These are phyloP conservation scores for Ailuropoda melanoleuca DNA, from an alignment of 2,113 vertebrate species.

Conservation along the genomic window DNA sequence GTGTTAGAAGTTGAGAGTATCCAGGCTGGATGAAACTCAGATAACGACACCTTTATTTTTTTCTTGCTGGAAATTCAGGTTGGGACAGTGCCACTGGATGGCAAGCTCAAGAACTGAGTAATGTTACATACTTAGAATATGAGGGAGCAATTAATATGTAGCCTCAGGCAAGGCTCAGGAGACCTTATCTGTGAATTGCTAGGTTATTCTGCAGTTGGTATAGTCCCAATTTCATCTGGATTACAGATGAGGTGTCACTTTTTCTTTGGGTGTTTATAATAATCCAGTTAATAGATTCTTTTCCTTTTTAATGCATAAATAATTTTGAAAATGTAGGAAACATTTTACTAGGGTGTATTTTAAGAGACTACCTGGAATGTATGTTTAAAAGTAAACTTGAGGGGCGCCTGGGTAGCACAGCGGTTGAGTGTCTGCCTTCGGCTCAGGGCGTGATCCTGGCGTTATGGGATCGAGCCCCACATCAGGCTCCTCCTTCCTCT, in stretches of 20 bases:
- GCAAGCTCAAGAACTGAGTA: neutral
- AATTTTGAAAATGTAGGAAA: neutral
- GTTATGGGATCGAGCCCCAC: too few species aligned
- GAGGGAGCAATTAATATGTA: slow-evolving; percentile 57
- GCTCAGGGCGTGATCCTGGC: too few species aligned
- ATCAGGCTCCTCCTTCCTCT: too few species aligned
- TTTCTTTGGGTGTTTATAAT: slow-evolving; percentile 77
- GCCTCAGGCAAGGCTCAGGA: slow-evolving; percentile 71
- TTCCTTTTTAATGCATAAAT: neutral
- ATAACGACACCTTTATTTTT: neutral
- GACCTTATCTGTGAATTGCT: slow-evolving; percentile 36
- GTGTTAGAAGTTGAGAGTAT: neutral
- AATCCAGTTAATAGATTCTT: neutral
- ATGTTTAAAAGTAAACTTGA: neutral
- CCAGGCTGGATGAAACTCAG: neutral
- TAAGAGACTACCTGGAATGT: neutral
- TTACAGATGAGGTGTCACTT: slow-evolving; percentile 58
- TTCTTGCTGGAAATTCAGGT: neutral
- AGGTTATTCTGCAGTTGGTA: slow-evolving; percentile 44
- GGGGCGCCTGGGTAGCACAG: too few species aligned
- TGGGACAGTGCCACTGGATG: neutral
- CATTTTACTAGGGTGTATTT: neutral
- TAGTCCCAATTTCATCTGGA: slow-evolving; percentile 68
- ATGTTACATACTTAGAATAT: neutral
- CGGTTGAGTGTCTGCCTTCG: too few species aligned